Base-by-base conservation (phyloP, 1,140 invertebrate species). In the Lycorma delicatula region DNA sequence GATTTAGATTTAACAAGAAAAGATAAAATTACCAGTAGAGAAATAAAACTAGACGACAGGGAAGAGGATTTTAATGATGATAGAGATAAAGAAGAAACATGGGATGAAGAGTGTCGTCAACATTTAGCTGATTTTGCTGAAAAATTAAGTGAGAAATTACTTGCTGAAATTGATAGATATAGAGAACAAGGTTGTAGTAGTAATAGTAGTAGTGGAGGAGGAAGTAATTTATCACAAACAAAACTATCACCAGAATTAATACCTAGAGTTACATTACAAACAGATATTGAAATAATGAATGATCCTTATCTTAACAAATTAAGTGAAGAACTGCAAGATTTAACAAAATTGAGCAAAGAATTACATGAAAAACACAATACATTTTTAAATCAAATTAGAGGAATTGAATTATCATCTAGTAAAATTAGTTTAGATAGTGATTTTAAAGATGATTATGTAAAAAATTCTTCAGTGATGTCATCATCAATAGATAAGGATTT, bases 91-190 rank as follows among this genome's bases (percentile, higher is more conserved):
- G 74, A 74, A 60, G 70, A 74, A 23, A 71, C 72, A 0, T 83
- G 82, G 77, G 78, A 76, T 61, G 78, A 83, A 66, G 81, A 85
- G 58, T 80, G 79, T 51, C 74, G 77, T 56, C 79, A 80, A 62
- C 82, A 88, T 67, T 72, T 89, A 38, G 82, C 82, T 2, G 85
- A 87, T 62, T 88, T 88, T 62, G 86, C 85, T 1, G 86, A 90
- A 65, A 85, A 87, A 66, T 68, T 86, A 3, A 80, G 78, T 56
- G 85, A 85, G 64, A 86, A 86, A 65, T 70, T 89, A 27, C 74
- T 87, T 41, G 78, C 83, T 54, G 85, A 89, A 71, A 82, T 88
- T 46, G 85, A 89, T 65, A 81, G 85, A 67, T 87, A 79, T 52
- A 70, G 70, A 44, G 67, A 71, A 54, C 67, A 70, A 64, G 54